Conservation (phyloP, 2,888 invertebrate genomes). For the Capitulum mitella region DNA sequence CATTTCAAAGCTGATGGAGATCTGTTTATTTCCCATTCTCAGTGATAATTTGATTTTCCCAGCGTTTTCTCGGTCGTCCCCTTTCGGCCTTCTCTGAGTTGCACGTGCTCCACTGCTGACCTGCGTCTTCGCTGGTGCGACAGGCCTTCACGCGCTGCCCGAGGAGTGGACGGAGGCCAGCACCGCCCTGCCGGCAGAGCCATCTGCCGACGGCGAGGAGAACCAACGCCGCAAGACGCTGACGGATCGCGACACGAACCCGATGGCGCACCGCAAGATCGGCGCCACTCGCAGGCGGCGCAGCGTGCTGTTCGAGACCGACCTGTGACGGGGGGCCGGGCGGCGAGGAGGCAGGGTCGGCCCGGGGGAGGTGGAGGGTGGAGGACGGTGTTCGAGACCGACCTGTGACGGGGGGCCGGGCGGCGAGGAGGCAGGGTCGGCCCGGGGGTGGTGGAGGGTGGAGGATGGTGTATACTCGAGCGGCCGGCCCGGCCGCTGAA, state of each 20-base stretch:
- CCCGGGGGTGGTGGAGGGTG: background rate
- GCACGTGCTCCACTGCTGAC: no score
- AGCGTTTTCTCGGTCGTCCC: no score
- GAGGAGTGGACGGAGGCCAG: conserved; percentile 13
- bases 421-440: background rate
- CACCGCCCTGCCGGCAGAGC: background rate
- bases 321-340: background rate
- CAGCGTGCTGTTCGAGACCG: conserved; percentile 12
- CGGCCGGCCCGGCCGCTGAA: background rate
- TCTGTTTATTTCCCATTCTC: no score
- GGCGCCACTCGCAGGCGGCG: background rate
- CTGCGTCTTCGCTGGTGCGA: no score
- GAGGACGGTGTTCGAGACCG: background rate
- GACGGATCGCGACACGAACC: conserved; percentile 11
- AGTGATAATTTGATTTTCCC: no score
- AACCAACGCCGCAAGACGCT: conserved; percentile 23
- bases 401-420: background rate
- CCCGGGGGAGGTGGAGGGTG: background rate
- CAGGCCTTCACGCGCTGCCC: background rate
- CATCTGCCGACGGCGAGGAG: background rate
- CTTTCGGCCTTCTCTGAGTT: no score
- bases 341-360: background rate
- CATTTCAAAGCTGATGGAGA: no score
- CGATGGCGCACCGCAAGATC: conserved; percentile 21
- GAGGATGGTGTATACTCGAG: background rate